A percentile compares a stretch with the other conserved stretches of the same genome.
phyloP scores from a whole-genome alignment of 2,113 vertebrate species.

The Porphyrio hochstetteri region DNA sequence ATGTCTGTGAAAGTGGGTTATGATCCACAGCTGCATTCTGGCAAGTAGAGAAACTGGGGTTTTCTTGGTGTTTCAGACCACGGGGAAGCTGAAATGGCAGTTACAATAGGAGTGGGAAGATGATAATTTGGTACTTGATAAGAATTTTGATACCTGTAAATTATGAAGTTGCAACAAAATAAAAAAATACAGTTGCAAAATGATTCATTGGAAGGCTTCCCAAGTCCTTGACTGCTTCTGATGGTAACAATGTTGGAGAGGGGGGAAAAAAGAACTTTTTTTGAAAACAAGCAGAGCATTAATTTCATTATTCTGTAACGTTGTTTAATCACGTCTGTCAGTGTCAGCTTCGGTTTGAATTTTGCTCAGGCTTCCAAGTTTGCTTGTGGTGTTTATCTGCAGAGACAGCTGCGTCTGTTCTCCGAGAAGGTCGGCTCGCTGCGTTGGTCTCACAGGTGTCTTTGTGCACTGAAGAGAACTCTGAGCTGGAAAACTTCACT shows the following conservation, averaged over 20 bases:
- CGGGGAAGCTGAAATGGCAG: not conserved
- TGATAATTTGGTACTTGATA: not conserved
- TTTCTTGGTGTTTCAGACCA: not conserved
- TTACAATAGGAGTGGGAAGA: not conserved
- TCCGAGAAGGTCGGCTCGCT: not conserved
- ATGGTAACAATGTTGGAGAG: fast-evolving
- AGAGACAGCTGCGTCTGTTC: not conserved
- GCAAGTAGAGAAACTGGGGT: not conserved
- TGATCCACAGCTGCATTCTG: not conserved
- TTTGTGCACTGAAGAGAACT: not conserved
- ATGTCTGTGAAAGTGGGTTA: not conserved
- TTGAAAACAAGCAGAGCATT: not conserved
- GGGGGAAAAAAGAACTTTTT: not conserved
- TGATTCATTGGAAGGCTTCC: not conserved
- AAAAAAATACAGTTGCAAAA: not conserved
- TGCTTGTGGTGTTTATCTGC: not conserved
- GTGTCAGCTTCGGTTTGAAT: not conserved
- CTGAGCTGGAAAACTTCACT: not conserved
- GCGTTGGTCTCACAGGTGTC: not conserved
- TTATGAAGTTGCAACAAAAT: not conserved
- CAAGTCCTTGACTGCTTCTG: not conserved
- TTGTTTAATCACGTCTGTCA: not conserved
- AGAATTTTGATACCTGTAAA: not conserved
- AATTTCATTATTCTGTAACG: not conserved
- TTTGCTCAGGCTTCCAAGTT: not conserved